Conservation (phyloP, 1,140 invertebrate genomes). For the Meloidogyne hapla region DNA sequence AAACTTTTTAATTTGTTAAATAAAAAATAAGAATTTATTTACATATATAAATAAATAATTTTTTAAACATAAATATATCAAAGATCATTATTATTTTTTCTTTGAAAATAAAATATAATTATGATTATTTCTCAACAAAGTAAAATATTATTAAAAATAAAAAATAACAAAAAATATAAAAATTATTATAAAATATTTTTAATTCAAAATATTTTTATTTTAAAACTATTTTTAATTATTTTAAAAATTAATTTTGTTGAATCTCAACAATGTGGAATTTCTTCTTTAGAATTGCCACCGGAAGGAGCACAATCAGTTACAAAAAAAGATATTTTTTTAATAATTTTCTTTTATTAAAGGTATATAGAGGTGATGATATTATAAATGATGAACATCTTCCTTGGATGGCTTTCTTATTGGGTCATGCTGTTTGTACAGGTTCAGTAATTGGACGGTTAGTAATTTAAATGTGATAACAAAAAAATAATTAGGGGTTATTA, state of each 20-base stretch:
- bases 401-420: constrained; percentile 28
- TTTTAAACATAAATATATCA: too few species aligned
- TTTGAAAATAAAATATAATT: neutral
- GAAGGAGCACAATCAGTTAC: neutral
- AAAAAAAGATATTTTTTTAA: neutral
- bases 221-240: neutral
- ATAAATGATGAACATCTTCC: constrained; percentile 10
- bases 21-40: too few species aligned
- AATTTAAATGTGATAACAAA: too few species aligned
- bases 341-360: neutral
- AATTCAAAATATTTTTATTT: neutral
- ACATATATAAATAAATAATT: too few species aligned
- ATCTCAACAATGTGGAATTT: constrained; percentile 13
- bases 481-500: too few species aligned
- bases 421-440: constrained; percentile 20
- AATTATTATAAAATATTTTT: neutral
- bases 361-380: constrained; percentile 20
- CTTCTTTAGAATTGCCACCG: neutral
- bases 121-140: neutral
- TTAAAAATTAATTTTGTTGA: neutral
- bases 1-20: too few species aligned
- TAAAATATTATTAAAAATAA: neutral
- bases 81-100: neutral
- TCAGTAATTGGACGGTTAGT: constrained; percentile 5
- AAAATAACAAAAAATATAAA: constrained; percentile 2